Evolutionary conservation across 2,888 invertebrate genomes (phyloP).

Genomic region (Brenthis hecate): DNA sequence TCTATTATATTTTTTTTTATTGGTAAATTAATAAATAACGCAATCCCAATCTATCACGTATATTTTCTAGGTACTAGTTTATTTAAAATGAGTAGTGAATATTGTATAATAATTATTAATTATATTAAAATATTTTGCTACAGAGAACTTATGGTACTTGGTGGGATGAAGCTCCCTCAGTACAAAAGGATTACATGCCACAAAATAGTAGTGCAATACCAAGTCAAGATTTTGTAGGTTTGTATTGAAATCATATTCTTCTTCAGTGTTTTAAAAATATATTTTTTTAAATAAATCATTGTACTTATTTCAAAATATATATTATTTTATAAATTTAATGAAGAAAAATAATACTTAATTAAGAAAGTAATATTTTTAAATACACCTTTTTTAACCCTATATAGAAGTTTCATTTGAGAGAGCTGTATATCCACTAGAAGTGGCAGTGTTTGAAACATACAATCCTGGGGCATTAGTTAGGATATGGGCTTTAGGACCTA

Average conservation of each 20-base stretch:
- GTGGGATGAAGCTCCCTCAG: constrained; percentile 91
- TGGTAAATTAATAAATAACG: too few species aligned
- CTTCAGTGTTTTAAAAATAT: too few species aligned
- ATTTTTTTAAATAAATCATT: not conserved
- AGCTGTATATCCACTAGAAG: constrained; percentile 85
- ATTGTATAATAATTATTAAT: constrained; percentile 27
- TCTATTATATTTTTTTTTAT: not conserved
- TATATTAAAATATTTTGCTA: constrained; percentile 31
- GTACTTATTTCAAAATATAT: not conserved
- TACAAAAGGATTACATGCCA: constrained; percentile 86
- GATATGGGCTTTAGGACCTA: constrained; percentile 86
- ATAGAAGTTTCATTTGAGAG: constrained; percentile 86
- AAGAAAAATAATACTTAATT: not conserved
- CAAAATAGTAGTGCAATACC: constrained; percentile 86
- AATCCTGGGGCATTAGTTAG: constrained; percentile 92
- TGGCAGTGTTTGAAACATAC: constrained; percentile 92
- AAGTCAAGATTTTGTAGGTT: constrained; percentile 92
- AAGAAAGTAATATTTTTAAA: not conserved
- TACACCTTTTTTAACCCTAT: constrained; percentile 17
- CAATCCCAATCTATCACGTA: too few species aligned
- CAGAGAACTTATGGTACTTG: constrained; percentile 93
- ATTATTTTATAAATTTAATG: too few species aligned
- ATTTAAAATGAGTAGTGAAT: too few species aligned
- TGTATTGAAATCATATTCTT: constrained; percentile 13
- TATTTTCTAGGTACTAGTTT: too few species aligned